Evolutionary conservation across 2,797 vertebrate genomes (phyloP).

Genomic region (Arnoldichthys spilopterus): DNA sequence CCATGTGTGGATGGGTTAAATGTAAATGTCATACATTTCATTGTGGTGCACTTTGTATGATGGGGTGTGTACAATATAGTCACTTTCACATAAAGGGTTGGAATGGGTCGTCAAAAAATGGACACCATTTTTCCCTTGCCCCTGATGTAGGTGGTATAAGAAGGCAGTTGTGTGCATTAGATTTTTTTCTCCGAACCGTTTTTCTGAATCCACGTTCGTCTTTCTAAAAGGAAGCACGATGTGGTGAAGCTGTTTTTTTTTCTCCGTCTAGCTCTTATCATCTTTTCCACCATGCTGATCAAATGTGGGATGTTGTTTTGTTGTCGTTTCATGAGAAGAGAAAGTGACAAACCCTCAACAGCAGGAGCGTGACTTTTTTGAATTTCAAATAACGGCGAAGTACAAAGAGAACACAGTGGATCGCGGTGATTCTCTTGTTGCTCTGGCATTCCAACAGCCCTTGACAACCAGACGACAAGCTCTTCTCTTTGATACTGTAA

Average conservation of each 20-base stretch:
- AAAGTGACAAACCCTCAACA: constrained; percentile 33
- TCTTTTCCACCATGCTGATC: constrained; percentile 45
- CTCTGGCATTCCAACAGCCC: constrained; percentile 29
- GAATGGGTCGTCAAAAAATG: too few relatives aligned
- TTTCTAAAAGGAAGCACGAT: not conserved
- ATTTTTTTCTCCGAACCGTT: not conserved
- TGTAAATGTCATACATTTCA: too few relatives aligned
- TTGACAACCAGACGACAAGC: constrained; percentile 46
- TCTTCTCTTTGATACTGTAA: constrained; percentile 39
- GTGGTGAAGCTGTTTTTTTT: not conserved
- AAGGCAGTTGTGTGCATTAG: too few relatives aligned
- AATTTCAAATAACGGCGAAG: constrained; percentile 24
- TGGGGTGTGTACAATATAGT: too few relatives aligned
- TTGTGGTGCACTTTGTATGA: too few relatives aligned
- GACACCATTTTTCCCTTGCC: too few relatives aligned
- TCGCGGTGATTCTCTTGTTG: constrained; percentile 2
- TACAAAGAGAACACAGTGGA: not conserved
- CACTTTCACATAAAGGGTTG: too few relatives aligned
- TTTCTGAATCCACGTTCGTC: not conserved
- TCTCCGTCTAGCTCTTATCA: constrained; percentile 18
- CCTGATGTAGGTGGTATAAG: too few relatives aligned
- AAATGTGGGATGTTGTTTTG: constrained; percentile 36
- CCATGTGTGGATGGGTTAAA: too few relatives aligned
- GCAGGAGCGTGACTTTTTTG: constrained; percentile 45
- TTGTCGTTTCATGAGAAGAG: constrained; percentile 41